phyloP scores from a whole-genome alignment of 2,797 vertebrate species.

The Heliangelus exortis region DNA sequence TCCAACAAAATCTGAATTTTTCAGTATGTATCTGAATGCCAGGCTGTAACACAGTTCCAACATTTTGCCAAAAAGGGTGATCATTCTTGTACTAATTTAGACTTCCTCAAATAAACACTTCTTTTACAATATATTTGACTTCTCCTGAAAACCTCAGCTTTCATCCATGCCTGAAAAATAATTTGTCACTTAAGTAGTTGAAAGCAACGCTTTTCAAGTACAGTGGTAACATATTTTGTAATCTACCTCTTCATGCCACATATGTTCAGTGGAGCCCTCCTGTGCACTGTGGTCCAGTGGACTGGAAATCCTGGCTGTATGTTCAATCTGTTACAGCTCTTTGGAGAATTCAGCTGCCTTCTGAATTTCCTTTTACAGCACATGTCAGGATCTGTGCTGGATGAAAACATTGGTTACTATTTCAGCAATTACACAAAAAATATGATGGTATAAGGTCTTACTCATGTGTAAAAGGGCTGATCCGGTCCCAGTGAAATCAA shows the following conservation, averaged over 20 bases:
- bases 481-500: not conserved
- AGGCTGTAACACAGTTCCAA: not conserved
- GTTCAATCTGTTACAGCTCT: not conserved
- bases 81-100: not conserved
- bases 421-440: not conserved
- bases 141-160: not conserved
- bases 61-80: not conserved
- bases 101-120: conserved; percentile 2
- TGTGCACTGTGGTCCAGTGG: not conserved
- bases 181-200: conserved; percentile 9
- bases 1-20: not conserved
- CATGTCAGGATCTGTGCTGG: not conserved
- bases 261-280: conserved; percentile 28
- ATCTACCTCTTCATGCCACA: not conserved
- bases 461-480: not conserved
- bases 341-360: not conserved
- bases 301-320: not conserved
- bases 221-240: conserved; percentile 38
- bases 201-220: conserved; percentile 50
- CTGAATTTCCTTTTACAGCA: not conserved
- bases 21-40: not conserved
- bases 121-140: conserved; percentile 33
- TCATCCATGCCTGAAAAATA: conserved; percentile 22
- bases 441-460: not conserved
- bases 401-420: not conserved